Percentiles rank a stretch among this genome's conserved stretches.
phyloP scores from a whole-genome alignment of 1,140 invertebrate species.

The Papilio aristodemus region DNA sequence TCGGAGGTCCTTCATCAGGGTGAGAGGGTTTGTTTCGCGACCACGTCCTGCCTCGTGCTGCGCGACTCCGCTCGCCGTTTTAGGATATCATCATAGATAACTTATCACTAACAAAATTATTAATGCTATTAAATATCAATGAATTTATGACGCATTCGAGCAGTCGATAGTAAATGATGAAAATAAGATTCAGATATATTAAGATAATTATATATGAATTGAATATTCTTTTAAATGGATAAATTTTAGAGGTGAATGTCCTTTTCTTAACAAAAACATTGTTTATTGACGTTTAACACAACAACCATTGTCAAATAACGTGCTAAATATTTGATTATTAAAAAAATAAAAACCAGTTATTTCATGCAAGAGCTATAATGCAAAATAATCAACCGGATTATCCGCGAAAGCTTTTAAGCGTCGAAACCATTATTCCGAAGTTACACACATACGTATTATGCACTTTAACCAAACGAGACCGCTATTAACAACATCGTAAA shows the following conservation, averaged over 20 bases:
- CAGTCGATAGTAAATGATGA: too few relatives aligned
- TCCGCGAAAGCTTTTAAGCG: slow-evolving; percentile 39
- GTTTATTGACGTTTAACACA: neutral
- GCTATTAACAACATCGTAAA: slow-evolving; percentile 47
- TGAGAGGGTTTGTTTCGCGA: too few relatives aligned
- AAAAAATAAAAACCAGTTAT: neutral
- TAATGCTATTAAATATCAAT: too few relatives aligned
- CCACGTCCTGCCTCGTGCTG: too few relatives aligned
- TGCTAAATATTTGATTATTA: neutral
- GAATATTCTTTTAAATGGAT: too few relatives aligned
- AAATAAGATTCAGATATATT: too few relatives aligned
- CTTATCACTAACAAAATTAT: too few relatives aligned
- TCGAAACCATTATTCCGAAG: slow-evolving; percentile 33
- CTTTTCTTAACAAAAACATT: neutral
- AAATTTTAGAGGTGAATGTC: neutral
- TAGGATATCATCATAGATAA: too few relatives aligned
- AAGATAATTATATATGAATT: too few relatives aligned
- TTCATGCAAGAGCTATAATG: slow-evolving; percentile 1
- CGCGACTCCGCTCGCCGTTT: too few relatives aligned
- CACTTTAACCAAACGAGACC: slow-evolving; percentile 39
- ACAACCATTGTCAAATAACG: neutral
- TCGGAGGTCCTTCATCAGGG: too few relatives aligned
- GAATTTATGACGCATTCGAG: too few relatives aligned
- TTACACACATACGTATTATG: slow-evolving; percentile 16
- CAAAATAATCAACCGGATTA: neutral